Percentiles rank a stretch among this genome's conserved stretches.
Conservation (phyloP, 2,888 invertebrate species). For the Sphaerophoria rueppellii region DNA sequence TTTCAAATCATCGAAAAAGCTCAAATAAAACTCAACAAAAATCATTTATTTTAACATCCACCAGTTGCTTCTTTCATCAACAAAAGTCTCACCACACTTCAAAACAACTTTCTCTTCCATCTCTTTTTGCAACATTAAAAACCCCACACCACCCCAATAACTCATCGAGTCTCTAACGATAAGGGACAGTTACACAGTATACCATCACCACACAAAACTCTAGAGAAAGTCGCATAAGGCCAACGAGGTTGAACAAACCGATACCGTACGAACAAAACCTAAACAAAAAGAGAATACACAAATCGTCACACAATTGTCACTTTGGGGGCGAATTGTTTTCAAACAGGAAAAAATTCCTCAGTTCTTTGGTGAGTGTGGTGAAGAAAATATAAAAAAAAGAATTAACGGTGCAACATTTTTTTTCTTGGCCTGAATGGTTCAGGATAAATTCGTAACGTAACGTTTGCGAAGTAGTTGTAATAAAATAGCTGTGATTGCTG, state of each 20-base stretch:
- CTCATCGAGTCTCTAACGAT: conserved; percentile 57
- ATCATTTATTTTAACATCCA: conserved; percentile 25
- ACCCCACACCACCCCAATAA: conserved; percentile 34
- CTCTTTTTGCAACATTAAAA: background rate
- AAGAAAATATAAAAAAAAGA: conserved; percentile 57
- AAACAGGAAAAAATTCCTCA: conserved; percentile 58
- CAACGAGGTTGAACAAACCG: conserved; percentile 46
- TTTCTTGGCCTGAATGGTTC: conserved; percentile 18
- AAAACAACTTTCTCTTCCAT: conserved; percentile 16
- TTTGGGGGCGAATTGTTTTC: conserved; percentile 52
- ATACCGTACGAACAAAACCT: conserved; percentile 20
- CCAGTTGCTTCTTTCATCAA: conserved; percentile 56
- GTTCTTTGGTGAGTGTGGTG: conserved; percentile 66
- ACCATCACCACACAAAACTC: conserved; percentile 47
- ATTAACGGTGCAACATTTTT: conserved; percentile 43
- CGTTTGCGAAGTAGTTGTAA: conserved; percentile 2
- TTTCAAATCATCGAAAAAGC: background rate
- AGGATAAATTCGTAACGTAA: conserved; percentile 21
- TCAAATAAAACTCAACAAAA: conserved; percentile 33
- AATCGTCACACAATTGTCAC: conserved; percentile 1
- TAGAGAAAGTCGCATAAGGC: conserved; percentile 56
- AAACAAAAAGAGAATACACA: background rate
- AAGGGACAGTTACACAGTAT: conserved; percentile 44
- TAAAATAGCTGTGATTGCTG: too few species aligned
- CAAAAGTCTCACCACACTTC: conserved; percentile 46